Conservation (phyloP, 2,888 invertebrate genomes). For the Oligia fasciuncula region DNA sequence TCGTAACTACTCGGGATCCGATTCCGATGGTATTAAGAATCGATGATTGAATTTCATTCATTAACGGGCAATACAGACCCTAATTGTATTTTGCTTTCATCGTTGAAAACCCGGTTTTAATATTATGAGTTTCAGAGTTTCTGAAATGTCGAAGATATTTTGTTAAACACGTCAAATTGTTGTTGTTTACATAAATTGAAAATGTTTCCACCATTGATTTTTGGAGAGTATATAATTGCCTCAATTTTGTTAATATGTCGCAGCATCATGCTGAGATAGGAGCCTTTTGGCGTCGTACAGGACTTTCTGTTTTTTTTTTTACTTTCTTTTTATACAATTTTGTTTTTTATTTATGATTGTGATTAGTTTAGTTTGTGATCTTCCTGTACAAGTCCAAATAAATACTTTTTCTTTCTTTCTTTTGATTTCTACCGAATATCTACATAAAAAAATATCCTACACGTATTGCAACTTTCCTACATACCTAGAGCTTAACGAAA, state of each 20-base stretch:
- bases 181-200: neutral
- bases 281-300: neutral
- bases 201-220: neutral
- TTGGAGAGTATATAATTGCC: neutral
- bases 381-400: neutral
- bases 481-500: neutral
- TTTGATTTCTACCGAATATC: neutral
- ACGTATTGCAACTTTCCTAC: neutral
- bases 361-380: neutral
- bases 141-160: neutral
- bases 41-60: slow-evolving; percentile 11
- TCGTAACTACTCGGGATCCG: neutral
- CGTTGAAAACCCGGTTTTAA: neutral
- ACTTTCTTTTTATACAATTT: neutral
- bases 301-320: neutral
- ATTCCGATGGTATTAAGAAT: neutral
- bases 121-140: neutral
- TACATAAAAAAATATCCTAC: neutral
- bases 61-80: neutral
- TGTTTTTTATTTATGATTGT: neutral
- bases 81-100: neutral
- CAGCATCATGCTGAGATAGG: neutral
- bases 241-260: neutral
- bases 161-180: neutral
- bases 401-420: neutral